Evolutionary conservation across 2,888 invertebrate genomes (phyloP).

Genomic region (Choristoneura rosaceana): DNA sequence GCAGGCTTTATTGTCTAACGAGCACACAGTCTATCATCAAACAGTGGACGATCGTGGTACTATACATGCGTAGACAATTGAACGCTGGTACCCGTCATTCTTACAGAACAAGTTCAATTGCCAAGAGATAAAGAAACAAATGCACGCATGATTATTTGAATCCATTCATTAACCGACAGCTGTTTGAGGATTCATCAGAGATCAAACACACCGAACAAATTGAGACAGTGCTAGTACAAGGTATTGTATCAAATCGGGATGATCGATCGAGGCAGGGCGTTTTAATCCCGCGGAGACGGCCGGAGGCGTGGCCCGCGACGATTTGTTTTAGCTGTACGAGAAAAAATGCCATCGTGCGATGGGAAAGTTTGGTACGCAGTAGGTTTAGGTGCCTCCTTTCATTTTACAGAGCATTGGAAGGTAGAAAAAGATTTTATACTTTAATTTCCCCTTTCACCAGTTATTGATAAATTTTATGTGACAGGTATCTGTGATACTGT

Average conservation of each 20-base stretch:
- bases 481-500: too few species aligned
- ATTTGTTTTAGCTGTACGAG: conserved; percentile 75
- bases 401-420: background rate
- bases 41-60: too few species aligned
- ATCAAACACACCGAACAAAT: conserved; percentile 68
- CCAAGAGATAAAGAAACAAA: conserved; percentile 15
- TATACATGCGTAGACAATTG: background rate
- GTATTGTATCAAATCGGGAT: conserved; percentile 82
- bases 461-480: too few species aligned
- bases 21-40: too few species aligned
- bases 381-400: background rate
- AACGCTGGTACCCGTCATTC: background rate
- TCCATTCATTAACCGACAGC: conserved; percentile 39
- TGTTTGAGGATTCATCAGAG: conserved; percentile 61
- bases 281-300: conserved; percentile 82
- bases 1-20: too few species aligned
- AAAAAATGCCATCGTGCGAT: conserved; percentile 32
- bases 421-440: background rate
- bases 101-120: background rate
- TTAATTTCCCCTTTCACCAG: background rate
- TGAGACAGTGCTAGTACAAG: conserved; percentile 79
- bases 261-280: conserved; percentile 83
- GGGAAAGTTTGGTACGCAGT: conserved; percentile 24
- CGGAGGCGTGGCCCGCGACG: conserved; percentile 79
- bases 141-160: background rate